Evolutionary conservation across 2,113 vertebrate genomes (phyloP).

Genomic region (Clarias gariepinus): DNA sequence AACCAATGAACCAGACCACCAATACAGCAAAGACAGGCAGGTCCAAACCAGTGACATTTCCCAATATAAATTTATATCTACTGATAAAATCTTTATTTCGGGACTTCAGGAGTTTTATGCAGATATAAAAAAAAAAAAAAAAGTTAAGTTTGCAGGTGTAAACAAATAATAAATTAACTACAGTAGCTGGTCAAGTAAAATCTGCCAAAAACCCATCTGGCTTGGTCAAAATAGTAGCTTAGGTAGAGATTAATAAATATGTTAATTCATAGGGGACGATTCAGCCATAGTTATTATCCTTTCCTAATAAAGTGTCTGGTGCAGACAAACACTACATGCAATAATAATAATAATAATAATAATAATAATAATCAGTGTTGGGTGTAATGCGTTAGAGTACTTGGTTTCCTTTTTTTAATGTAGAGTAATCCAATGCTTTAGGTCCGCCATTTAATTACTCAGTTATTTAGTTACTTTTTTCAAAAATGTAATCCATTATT

Average conservation of each 20-base stretch:
- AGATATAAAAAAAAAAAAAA: neutral
- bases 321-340: neutral
- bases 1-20: slow-evolving; percentile 46
- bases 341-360: no score
- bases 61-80: slow-evolving; percentile 9
- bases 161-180: neutral
- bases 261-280: neutral
- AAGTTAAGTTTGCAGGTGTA: neutral
- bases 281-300: neutral
- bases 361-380: no score
- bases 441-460: no score
- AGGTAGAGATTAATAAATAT: neutral
- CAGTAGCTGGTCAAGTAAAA: neutral
- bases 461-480: no score
- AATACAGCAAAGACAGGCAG: slow-evolving; percentile 36
- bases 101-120: neutral
- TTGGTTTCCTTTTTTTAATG: no score
- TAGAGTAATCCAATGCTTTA: no score
- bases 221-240: neutral
- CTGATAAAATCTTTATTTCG: neutral
- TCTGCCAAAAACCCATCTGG: no score
- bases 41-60: slow-evolving; percentile 34
- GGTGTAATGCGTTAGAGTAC: no score
- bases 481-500: no score
- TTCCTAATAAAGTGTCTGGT: neutral